These are phyloP conservation scores for Phymastichus coffea DNA, from an alignment of 1,140 invertebrate genomes.

Conservation along the genomic window DNA sequence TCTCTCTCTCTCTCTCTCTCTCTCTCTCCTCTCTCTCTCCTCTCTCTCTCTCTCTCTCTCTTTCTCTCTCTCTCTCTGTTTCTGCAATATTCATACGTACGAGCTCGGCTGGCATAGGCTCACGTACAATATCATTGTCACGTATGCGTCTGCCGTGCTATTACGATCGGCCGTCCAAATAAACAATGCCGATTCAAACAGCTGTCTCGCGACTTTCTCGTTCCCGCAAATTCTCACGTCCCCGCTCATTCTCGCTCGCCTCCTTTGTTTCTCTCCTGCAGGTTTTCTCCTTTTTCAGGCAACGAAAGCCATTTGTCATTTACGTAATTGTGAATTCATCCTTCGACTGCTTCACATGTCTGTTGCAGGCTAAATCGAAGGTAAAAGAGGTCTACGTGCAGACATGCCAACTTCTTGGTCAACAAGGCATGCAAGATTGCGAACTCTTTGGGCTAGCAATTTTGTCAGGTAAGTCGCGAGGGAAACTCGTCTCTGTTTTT, in stretches of 20 bases:
- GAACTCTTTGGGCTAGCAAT: constrained; percentile 82
- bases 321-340: no score
- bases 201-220: no score
- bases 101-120: constrained; percentile 10
- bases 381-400: constrained; percentile 81
- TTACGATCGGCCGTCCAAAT: constrained; percentile 12
- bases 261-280: no score
- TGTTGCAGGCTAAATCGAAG: constrained; percentile 75
- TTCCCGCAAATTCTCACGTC: constrained; percentile 19
- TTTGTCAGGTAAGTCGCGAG: constrained; percentile 74
- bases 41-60: no score
- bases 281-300: no score
- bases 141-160: constrained; percentile 4
- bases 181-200: constrained; percentile 19
- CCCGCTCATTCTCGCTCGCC: no score
- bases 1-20: no score
- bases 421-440: constrained; percentile 77
- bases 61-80: no score
- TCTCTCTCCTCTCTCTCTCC: no score
- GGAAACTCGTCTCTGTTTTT: background rate
- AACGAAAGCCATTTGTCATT: no score
- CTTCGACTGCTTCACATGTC: no score
- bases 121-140: constrained; percentile 26
- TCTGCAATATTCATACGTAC: constrained; percentile 45
- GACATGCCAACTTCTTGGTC: constrained; percentile 74